Evolutionary conservation across 1,140 invertebrate species (phyloP).

Genomic region (Drosophila ironensis): DNA sequence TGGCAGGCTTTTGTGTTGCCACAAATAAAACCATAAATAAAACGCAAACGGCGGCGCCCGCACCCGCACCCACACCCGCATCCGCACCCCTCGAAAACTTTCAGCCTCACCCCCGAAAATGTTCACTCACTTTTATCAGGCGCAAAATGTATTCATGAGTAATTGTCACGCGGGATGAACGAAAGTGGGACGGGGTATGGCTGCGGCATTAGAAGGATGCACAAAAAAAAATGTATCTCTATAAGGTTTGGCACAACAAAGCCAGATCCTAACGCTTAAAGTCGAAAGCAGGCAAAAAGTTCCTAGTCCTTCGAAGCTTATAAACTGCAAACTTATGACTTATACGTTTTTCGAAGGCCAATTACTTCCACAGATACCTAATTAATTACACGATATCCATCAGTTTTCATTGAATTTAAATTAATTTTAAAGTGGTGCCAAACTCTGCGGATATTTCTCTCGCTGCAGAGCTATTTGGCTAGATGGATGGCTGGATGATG

Average conservation of each 20-base stretch:
- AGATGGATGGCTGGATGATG: background rate
- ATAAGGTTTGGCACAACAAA: too few species aligned
- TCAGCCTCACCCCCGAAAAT: background rate
- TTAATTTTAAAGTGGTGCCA: background rate
- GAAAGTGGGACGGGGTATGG: constrained; percentile 16
- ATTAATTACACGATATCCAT: too few species aligned
- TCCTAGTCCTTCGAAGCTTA: too few species aligned
- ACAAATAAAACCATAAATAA: constrained; percentile 81
- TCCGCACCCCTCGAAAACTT: background rate
- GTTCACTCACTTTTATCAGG: constrained; percentile 59
- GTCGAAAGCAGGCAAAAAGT: too few species aligned
- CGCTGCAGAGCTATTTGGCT: background rate
- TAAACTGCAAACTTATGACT: too few species aligned
- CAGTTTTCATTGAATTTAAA: too few species aligned
- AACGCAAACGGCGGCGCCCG: constrained; percentile 66
- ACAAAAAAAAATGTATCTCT: background rate
- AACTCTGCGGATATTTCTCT: background rate
- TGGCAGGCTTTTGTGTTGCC: constrained; percentile 70
- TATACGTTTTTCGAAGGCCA: too few species aligned
- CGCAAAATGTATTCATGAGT: constrained; percentile 81
- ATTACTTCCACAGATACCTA: too few species aligned
- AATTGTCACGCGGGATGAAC: constrained; percentile 69
- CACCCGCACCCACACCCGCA: constrained; percentile 7
- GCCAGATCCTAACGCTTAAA: too few species aligned
- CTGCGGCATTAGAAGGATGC: constrained; percentile 18